Evolutionary conservation across 2,888 invertebrate genomes (phyloP).

Genomic region (Lymantria monacha): DNA sequence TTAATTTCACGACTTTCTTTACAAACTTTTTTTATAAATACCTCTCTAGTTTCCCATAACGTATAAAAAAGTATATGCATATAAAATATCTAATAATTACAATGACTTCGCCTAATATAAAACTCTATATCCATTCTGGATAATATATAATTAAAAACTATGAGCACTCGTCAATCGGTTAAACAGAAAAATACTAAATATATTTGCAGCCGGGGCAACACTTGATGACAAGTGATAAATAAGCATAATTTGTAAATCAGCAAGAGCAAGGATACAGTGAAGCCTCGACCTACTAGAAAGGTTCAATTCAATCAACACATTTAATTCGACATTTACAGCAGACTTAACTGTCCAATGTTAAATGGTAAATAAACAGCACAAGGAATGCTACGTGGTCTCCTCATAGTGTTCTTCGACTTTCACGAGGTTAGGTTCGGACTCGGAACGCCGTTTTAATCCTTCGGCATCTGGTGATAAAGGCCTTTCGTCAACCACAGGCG

Average conservation of each 20-base stretch:
- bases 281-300: neutral
- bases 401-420: constrained; percentile 72
- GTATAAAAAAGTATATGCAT: constrained; percentile 2
- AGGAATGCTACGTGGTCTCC: constrained; percentile 49
- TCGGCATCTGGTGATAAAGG: constrained; percentile 60
- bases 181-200: constrained; percentile 2
- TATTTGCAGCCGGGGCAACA: neutral
- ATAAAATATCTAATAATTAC: neutral
- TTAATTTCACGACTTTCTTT: too few species aligned
- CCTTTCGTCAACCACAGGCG: constrained; percentile 45
- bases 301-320: neutral
- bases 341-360: constrained; percentile 27
- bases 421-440: constrained; percentile 84
- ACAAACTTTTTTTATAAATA: too few species aligned
- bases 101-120: constrained; percentile 18
- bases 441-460: constrained; percentile 81
- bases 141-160: constrained; percentile 12
- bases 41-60: neutral
- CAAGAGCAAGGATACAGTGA: too few species aligned
- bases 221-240: neutral
- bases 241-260: too few species aligned
- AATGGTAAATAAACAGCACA: constrained; percentile 30
- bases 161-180: constrained; percentile 11
- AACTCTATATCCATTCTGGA: constrained; percentile 13
- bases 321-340: constrained; percentile 19